Evolutionary conservation across 2,888 invertebrate species (phyloP).

Genomic region (Amphipyra tragopoginis): DNA sequence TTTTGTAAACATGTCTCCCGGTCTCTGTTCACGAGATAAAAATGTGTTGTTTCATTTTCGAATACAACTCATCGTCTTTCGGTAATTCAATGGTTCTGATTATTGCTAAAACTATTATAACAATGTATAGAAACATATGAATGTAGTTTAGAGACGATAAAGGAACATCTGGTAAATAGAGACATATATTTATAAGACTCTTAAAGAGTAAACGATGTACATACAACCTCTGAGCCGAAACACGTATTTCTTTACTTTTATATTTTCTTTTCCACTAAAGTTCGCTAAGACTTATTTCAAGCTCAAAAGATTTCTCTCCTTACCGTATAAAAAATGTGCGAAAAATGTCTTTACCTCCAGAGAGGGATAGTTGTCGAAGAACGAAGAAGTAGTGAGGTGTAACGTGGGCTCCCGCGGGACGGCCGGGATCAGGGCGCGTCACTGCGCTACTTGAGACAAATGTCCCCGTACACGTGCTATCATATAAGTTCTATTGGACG

Average conservation of each 20-base stretch:
- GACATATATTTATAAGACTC: too few species aligned
- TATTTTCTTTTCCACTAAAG: background rate
- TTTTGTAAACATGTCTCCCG: too few species aligned
- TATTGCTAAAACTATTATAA: too few species aligned
- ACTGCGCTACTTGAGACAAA: constrained; percentile 23
- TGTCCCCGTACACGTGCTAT: constrained; percentile 34
- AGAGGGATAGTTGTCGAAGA: constrained; percentile 39
- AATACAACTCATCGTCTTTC: too few species aligned
- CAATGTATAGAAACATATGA: too few species aligned
- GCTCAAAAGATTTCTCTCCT: constrained; percentile 16
- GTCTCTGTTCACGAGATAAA: too few species aligned
- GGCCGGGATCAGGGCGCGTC: constrained; percentile 31
- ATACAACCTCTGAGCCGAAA: too few species aligned
- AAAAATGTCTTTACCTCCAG: constrained; percentile 20
- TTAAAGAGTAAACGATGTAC: too few species aligned
- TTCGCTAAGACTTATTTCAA: constrained; percentile 4
- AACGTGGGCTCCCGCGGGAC: constrained; percentile 25
- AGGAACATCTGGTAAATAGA: too few species aligned
- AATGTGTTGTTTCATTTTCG: too few species aligned
- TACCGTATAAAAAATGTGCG: constrained; percentile 3
- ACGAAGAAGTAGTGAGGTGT: constrained; percentile 33
- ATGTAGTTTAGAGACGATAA: too few species aligned
- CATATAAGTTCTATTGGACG: constrained; percentile 17
- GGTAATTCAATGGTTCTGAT: too few species aligned
- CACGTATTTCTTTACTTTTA: background rate